Evolutionary conservation across 1,140 invertebrate species (phyloP), one percentile per base, ranked within the genome.

Genomic region (Atta cephalotes): DNA sequence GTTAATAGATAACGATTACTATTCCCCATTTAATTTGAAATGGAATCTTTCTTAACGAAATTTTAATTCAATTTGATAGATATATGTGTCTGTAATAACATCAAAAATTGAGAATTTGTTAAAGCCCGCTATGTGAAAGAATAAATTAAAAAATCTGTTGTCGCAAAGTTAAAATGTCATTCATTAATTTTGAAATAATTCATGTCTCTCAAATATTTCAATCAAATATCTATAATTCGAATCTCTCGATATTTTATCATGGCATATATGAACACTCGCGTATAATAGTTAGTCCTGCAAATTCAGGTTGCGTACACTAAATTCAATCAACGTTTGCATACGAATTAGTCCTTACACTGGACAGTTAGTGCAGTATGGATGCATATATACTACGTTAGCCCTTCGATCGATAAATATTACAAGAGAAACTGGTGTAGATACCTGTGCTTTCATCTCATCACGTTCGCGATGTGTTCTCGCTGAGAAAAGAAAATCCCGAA

Each of bases 401-500:
- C 21, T 25, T 60, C 25, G 25, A 82, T 82, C 68, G 70, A 84
- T 74, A 84, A 84, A 84, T 84, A 76, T 84, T 62, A 39, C 25
- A 56, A 71, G 31, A n/a, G n/a, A 53, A 31, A 68, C 16, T 60
- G 18, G 39, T 12, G 56, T 82, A 56, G 70, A 49, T 63, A 62
- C 31, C 45, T 58, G 71, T 60, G 65, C 63, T 51, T 35, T 58
- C 80, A 21, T 21, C 49, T 56, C 56, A 56, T 77, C 87, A 45
- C 25, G 60, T 16, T 49, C 53, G 63, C 39, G 53, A 88, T 60
- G 53, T 25, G 56, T 51, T 49, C 70, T 60, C 53, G 60, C 58
- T 14, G n/a, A 84, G 28, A 6, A 18, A 65, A 58, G 31, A 39
- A 60, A 88, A 62, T 53, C n/a, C 35, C 60, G 16, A 39, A 58